phyloP scores from a whole-genome alignment of 2,797 vertebrate species.

The Telmatherina bonti region DNA sequence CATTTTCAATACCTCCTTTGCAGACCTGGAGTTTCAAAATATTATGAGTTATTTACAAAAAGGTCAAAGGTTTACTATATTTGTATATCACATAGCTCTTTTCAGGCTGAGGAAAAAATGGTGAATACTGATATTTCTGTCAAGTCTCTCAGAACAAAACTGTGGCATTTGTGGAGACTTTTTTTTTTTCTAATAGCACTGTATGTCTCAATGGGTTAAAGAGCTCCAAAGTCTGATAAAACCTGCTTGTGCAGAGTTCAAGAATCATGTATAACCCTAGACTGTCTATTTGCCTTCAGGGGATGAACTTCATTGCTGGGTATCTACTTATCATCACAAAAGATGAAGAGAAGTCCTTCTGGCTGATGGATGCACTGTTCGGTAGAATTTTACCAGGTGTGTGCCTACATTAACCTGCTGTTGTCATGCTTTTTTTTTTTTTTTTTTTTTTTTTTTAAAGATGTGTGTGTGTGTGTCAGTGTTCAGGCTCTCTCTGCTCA shows the following conservation, averaged over 20 bases:
- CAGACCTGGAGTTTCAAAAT: not conserved
- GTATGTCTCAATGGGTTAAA: not conserved
- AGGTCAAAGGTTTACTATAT: not conserved
- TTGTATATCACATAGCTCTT: not conserved
- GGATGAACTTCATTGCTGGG: conserved; percentile 97
- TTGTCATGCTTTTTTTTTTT: not conserved
- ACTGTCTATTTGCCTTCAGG: conserved; percentile 80
- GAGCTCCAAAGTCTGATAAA: conserved; percentile 10
- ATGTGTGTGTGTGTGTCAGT: conserved; percentile 25
- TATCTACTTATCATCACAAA: conserved; percentile 93
- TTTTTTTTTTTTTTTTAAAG: not conserved
- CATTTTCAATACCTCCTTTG: not conserved
- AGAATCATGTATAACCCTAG: conserved; percentile 7
- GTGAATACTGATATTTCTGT: not conserved
- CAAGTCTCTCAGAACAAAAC: not conserved
- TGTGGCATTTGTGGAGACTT: too few species aligned
- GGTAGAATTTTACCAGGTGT: conserved; percentile 76
- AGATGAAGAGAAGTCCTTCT: conserved; percentile 96
- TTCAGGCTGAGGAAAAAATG: not conserved
- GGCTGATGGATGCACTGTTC: conserved; percentile 93
- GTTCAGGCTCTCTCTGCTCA: conserved; percentile 5
- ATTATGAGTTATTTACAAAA: not conserved
- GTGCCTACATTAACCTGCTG: conserved; percentile 11
- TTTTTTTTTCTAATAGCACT: not conserved
- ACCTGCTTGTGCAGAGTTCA: conserved; percentile 11